These are phyloP conservation scores for Diphyllodes magnificus DNA, from an alignment of 2,113 vertebrate genomes.

Conservation along the genomic window DNA sequence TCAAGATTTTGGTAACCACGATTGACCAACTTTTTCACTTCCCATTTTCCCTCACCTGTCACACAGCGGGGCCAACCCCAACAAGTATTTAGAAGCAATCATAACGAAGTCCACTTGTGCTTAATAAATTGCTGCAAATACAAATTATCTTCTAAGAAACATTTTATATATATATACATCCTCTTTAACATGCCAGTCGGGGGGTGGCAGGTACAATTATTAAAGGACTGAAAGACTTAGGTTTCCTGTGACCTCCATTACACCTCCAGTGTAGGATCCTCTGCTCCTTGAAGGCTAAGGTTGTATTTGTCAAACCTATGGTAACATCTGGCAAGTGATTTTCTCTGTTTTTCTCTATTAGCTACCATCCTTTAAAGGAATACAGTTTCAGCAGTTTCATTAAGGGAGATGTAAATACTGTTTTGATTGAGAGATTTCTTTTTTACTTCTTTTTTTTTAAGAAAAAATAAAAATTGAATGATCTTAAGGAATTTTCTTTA, in stretches of 20 bases:
- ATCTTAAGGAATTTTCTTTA: slow-evolving; percentile 37
- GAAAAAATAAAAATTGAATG: neutral
- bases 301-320: neutral
- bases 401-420: neutral
- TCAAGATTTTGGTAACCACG: neutral
- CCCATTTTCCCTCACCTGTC: neutral
- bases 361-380: neutral
- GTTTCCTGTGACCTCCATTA: slow-evolving; percentile 39
- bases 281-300: slow-evolving; percentile 8
- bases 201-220: neutral
- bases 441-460: neutral
- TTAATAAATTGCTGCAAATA: neutral
- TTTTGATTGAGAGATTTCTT: neutral
- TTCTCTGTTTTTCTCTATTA: neutral
- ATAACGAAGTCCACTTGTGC: neutral
- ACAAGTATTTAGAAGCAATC: slow-evolving; percentile 51
- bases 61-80: neutral
- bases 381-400: neutral
- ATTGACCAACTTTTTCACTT: neutral
- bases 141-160: neutral
- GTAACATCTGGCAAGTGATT: slow-evolving; percentile 12
- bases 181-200: neutral
- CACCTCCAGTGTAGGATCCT: neutral
- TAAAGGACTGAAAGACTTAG: neutral
- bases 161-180: neutral